phyloP scores from a whole-genome alignment of 2,888 invertebrate genomes.

The Lepidocyrtinus sp. region DNA sequence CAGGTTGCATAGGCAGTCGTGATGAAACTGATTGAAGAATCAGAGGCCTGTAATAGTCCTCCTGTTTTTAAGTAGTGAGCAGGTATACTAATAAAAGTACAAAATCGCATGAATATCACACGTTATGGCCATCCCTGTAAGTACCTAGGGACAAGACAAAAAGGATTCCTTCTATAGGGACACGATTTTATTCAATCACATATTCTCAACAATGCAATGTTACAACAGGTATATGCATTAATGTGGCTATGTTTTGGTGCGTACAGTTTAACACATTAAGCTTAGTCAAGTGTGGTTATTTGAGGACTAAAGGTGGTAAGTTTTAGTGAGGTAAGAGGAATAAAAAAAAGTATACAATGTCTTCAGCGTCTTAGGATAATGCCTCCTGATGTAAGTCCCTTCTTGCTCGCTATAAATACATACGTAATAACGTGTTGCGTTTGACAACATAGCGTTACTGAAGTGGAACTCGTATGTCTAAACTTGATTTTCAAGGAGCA shows the following conservation, averaged over 20 bases:
- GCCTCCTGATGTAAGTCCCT: no score
- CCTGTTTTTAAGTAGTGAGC: constrained; percentile 29
- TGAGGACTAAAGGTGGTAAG: neutral
- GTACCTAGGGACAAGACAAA: neutral
- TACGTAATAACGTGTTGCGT: neutral
- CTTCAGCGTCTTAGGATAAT: no score
- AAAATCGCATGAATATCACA: constrained; percentile 21
- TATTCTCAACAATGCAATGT: constrained; percentile 7
- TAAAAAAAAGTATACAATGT: no score
- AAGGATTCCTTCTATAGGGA: constrained; percentile 29
- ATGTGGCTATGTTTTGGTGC: neutral
- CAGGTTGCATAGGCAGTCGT: constrained; percentile 43
- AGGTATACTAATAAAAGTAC: constrained; percentile 12
- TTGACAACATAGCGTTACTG: constrained; percentile 24
- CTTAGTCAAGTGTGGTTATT: neutral
- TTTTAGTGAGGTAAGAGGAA: neutral
- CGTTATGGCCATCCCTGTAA: constrained; percentile 9
- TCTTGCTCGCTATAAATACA: no score
- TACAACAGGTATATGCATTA: neutral
- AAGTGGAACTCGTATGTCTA: constrained; percentile 25
- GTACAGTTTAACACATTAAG: constrained; percentile 4
- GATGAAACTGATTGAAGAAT: constrained; percentile 53
- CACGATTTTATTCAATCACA: constrained; percentile 8
- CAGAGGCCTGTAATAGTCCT: constrained; percentile 27
- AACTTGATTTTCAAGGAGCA: neutral